A percentile compares a stretch with the other conserved stretches of the same genome.
Conservation (phyloP, 2,888 invertebrate genomes). For the Leucania comma region DNA sequence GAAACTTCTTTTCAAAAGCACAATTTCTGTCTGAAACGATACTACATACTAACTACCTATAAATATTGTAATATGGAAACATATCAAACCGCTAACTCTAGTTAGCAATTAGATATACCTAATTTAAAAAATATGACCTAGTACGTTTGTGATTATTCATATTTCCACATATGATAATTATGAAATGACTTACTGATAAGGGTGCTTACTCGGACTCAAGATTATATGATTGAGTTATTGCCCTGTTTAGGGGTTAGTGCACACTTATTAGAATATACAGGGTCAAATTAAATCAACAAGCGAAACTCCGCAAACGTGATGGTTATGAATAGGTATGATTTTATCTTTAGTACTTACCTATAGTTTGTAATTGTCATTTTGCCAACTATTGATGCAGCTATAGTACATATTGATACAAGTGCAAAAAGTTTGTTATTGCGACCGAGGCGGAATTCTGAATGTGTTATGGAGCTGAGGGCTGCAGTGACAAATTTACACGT, state of each 20-base stretch:
- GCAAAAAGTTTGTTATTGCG: no score
- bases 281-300: background rate
- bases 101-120: background rate
- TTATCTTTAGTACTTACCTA: no score
- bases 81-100: no score
- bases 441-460: no score
- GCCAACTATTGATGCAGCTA: no score
- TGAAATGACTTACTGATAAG: conserved; percentile 43
- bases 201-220: conserved; percentile 14
- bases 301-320: background rate
- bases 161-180: conserved; percentile 53
- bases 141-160: conserved; percentile 33
- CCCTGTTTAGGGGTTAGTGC: conserved; percentile 17
- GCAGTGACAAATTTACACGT: no score
- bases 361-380: no score
- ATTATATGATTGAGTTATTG: conserved; percentile 43
- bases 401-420: no score
- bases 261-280: conserved; percentile 23
- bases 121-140: conserved; percentile 29
- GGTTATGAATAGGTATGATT: no score
- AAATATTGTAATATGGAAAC: no score
- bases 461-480: no score
- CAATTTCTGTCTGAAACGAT: background rate
- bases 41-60: no score
- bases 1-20: background rate